Evolutionary conservation across 2,797 vertebrate genomes (phyloP).

Genomic region (Anas acuta): DNA sequence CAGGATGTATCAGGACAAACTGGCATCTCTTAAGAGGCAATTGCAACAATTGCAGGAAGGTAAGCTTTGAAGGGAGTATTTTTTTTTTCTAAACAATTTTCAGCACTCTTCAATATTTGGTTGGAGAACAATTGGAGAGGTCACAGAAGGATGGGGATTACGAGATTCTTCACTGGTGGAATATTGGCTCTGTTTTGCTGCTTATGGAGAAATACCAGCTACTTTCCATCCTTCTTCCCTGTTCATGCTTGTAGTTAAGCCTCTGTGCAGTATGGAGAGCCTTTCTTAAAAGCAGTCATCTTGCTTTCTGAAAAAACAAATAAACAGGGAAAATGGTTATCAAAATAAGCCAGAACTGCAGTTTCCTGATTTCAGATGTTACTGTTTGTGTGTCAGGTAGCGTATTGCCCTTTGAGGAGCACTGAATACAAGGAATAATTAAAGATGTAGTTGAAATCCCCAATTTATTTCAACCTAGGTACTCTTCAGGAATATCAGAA

Average conservation of each 20-base stretch:
- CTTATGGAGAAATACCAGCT: background rate
- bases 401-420: background rate
- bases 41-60: conserved; percentile 97
- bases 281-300: background rate
- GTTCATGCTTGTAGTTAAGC: background rate
- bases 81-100: background rate
- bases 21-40: conserved; percentile 96
- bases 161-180: background rate
- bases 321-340: background rate
- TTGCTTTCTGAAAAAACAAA: background rate
- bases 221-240: background rate
- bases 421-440: background rate
- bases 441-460: background rate
- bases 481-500: conserved; percentile 98
- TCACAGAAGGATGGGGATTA: background rate
- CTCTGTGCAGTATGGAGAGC: background rate
- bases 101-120: background rate
- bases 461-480: conserved; percentile 76
- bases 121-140: background rate
- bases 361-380: background rate
- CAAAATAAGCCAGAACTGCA: background rate
- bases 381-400: background rate
- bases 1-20: conserved; percentile 99
- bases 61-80: conserved; percentile 46
- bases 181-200: background rate